Base-by-base conservation (phyloP, 2,113 vertebrate species). In the Helogale parvula region DNA sequence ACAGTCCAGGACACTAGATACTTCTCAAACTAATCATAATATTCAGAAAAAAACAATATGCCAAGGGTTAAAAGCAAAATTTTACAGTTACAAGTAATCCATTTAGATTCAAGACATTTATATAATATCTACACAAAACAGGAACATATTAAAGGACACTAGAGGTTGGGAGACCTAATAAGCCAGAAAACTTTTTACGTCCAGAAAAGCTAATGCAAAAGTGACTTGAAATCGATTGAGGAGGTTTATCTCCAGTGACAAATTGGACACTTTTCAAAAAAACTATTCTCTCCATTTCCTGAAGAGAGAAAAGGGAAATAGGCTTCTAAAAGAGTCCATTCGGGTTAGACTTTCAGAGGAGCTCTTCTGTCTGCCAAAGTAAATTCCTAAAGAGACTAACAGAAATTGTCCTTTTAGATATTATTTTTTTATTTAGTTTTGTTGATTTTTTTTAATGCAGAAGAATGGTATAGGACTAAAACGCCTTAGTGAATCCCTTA, bases 381-480 rank as follows among this genome's bases (percentile, higher is more conserved):
- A 31, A 81, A 45, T 85, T 96, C 50, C 69, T 97, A 47, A 95
- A 88, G 52, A 17, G 63, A 84, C 38, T 94, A 88, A 92, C 13
- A 95, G 57, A 92, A 97, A 83, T 88, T 54, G 35, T 86, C 93
- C 6, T 93, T 92, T 65, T 71, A 93, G 65, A 97, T 76, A 57
- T 65, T 79, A 41, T 50, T 10, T 69, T 97, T 94, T 31, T 93
- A 35, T 85, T 96, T 92, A 35, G 4, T 92, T 80, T 95, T 88
- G 14, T 31, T 87, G n/a, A 63, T 35, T 71, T 93, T 31, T 94
- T 94, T 84, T 90, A 95, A 93, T 71, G 79, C 3, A 72, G 31
- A 50, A 95, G 45, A 94, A 90, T 71, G 31, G 14, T 93, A 74
- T 12, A 89, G 33, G 9, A 90, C 79, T 90, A 92, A 31, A 90